A percentile compares a stretch with the other conserved stretches of the same genome.
Conservation (phyloP, 2,797 vertebrate genomes). For the Gastrophryne carolinensis region DNA sequence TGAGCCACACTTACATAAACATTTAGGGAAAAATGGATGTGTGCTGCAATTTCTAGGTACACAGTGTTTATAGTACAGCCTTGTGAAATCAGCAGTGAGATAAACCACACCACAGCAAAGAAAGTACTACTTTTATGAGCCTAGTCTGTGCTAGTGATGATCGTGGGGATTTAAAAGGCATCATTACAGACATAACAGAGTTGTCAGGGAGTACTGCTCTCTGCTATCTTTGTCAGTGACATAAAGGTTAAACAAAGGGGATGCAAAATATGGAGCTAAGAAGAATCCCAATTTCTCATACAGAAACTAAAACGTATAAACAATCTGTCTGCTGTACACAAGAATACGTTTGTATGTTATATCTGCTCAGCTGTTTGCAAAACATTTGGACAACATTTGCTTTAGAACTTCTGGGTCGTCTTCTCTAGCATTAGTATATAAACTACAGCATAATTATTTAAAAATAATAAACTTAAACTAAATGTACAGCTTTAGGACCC, state of each 20-base stretch:
- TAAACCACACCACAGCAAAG: background rate
- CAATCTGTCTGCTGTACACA: background rate
- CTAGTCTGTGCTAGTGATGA: background rate
- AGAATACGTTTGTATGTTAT: no score
- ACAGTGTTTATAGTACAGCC: background rate
- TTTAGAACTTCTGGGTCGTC: no score
- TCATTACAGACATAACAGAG: background rate
- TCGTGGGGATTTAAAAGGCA: background rate
- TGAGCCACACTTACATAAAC: background rate
- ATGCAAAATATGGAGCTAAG: slow-evolving; percentile 4
- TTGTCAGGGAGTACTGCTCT: background rate
- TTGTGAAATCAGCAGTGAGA: background rate
- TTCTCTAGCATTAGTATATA: no score
- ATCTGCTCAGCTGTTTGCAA: no score
- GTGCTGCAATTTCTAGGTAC: background rate
- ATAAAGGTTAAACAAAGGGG: slow-evolving; percentile 35
- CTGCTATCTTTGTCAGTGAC: background rate
- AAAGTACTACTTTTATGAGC: background rate
- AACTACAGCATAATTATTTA: no score
- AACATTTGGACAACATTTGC: no score
- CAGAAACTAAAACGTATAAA: background rate
- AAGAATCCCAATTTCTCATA: slow-evolving; percentile 17
- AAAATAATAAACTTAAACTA: no score
- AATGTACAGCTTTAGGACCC: no score
- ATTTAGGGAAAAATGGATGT: background rate